Evolutionary conservation across 2,888 invertebrate species (phyloP), one percentile per base, ranked within the genome.

Genomic region (Nomada ruficornis): DNA sequence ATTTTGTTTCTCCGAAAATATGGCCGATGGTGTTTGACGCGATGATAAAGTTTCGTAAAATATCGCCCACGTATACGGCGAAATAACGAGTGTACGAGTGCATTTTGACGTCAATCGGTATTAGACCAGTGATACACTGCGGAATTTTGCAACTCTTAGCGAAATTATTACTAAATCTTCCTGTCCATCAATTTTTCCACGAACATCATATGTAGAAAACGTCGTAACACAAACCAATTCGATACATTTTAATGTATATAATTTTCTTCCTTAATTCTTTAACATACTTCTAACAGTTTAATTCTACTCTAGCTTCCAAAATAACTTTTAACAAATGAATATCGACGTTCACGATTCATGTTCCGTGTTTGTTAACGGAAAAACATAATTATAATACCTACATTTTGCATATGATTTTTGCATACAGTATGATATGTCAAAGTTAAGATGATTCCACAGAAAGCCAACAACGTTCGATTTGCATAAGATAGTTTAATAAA

Each of bases 21-120:
- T 13, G 54, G 18, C 9, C 52, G 50, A 57, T 52, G 36, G 67
- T 50, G 29, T 54, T 54, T 18, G 62, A 60, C 15, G 11, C 1
- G 54, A 20, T 18, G 15, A 50, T 78, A 83, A 72, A 84, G 73
- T 83, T 65, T 47, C 3, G 68, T 60, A 26, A 82, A 36, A 59
- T 67, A 71, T 50, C 18, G 50, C n/a, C 18, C 3, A 62, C 42
- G 18, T 50, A 20, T 1, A 18, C 5, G n/a, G 54, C 23, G 36
- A 55, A 20, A 15, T 26, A 26, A 18, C 44, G 42, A 9, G 47
- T 64, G 57, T 26, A 29, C 50, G 18, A 59, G 3, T 44, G 44
- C 36, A 63, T 47, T 57, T 67, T 63, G 63, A 47, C 42, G 63
- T 50, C 18, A 57, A 63, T 57, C 50, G 50, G 11, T 9, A n/a